Evolutionary conservation across 2,113 vertebrate genomes (phyloP), one percentile per base, ranked within the genome.

Genomic region (Petromus typicus): DNA sequence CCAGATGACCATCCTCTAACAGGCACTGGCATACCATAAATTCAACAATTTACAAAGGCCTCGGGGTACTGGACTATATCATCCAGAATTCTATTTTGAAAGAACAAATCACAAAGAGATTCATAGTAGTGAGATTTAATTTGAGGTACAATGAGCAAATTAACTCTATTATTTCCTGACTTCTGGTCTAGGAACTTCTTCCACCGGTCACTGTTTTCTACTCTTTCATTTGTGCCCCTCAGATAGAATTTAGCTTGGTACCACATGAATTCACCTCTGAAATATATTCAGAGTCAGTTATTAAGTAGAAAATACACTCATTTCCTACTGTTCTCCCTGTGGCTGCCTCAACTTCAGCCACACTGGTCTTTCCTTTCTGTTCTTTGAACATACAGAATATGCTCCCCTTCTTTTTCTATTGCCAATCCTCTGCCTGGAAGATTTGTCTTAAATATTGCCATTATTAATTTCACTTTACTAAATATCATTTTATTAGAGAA

Each of bases 121-220:
- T 75, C 79, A 92, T 30, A 86, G 82, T 93, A 96, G 14, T 95
- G 79, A 73, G 82, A 95, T 91, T 91, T 91, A 93, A 94, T 83
- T 67, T 81, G 69, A 94, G 64, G 57, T 66, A 94, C 66, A 92
- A 83, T 71, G 51, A 95, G 61, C 67, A 94, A 89, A 89, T 71
- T 73, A 84, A 88, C 37, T 61, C 10, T 75, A 56, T 59, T 75
- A 93, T 94, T 93, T 91, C 67, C 93, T 94, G 83, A 56, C 9
- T 66, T 88, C 79, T 73, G 57, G 22, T 71, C 64, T 71, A 90
- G 48, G 48, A 22, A 89, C 25, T 3, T 48, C 64, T 57, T 76
- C 27, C 59, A 84, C 0, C 78, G 45, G 73, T 32, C 16, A 45
- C 54, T 82, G 64, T 37, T 83, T 91, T 91, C 86, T 85, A 37